Evolutionary conservation across 1,140 invertebrate species (phyloP).

Genomic region (Eciton burchellii): DNA sequence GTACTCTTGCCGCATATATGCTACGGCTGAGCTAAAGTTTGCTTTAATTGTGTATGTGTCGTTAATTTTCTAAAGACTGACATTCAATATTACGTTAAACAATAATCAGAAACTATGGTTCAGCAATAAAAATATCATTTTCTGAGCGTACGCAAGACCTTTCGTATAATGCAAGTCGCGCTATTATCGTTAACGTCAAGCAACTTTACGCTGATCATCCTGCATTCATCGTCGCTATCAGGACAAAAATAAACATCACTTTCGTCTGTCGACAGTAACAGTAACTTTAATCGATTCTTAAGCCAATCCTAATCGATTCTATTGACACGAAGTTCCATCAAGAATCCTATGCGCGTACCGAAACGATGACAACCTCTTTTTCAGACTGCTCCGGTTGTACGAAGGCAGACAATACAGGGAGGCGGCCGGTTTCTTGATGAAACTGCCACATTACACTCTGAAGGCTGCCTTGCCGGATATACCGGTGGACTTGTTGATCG

Average conservation of each 20-base stretch:
- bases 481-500: conserved; percentile 94
- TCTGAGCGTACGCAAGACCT: not conserved
- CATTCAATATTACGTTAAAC: not conserved
- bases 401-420: conserved; percentile 93
- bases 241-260: not conserved
- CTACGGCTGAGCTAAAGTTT: not conserved
- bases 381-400: conserved; percentile 89
- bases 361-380: conserved; percentile 4
- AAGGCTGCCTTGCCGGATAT: conserved; percentile 91
- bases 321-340: not conserved
- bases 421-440: conserved; percentile 91
- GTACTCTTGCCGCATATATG: not conserved
- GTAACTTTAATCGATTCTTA: conserved; percentile 6
- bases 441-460: conserved; percentile 91
- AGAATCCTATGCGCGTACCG: not conserved
- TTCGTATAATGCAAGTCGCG: not conserved
- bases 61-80: not conserved
- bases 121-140: not conserved
- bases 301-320: not conserved
- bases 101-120: conserved; percentile 4
- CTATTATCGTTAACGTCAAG: too few relatives aligned
- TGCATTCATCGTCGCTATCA: not conserved
- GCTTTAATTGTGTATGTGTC: not conserved
- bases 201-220: not conserved
- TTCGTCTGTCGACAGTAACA: not conserved